Conservation (phyloP, 92 coral and sea anemone species). For the Meandrina meandrites region DNA sequence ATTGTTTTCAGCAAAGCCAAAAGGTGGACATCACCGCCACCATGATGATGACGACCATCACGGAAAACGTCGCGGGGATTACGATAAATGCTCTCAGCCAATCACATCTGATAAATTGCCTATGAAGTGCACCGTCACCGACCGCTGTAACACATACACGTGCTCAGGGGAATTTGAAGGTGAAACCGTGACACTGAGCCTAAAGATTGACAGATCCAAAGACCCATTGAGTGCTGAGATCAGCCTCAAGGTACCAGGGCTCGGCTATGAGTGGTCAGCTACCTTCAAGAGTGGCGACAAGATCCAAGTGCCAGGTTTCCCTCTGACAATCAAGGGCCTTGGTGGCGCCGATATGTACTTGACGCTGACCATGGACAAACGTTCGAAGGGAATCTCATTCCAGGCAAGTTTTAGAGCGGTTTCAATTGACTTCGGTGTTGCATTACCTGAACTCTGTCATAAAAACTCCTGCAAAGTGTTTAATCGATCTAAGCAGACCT, state of each 20-base stretch:
- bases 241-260: constrained; percentile 25
- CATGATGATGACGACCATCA: not conserved
- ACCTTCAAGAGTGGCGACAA: constrained; percentile 30
- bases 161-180: constrained; percentile 11
- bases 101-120: not conserved
- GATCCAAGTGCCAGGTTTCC: constrained; percentile 20
- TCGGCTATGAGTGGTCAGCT: constrained; percentile 23
- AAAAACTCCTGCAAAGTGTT: not conserved
- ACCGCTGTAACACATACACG: constrained; percentile 16
- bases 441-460: not conserved
- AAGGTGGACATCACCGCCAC: constrained; percentile 13
- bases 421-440: not conserved
- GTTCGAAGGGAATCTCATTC: not conserved
- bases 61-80: not conserved
- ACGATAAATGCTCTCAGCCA: constrained; percentile 4
- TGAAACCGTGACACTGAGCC: not conserved
- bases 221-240: constrained; percentile 8
- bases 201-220: constrained; percentile 3
- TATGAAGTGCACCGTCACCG: not conserved
- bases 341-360: not conserved
- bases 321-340: not conserved
- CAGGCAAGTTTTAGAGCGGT: not conserved
- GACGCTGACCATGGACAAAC: not conserved
- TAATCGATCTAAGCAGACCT: not conserved
- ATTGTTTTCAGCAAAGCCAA: constrained; percentile 9